Percentiles rank a stretch among this genome's conserved stretches.
These are phyloP conservation scores for Protophormia terraenovae DNA, from an alignment of 2,888 invertebrate genomes.

Conservation along the genomic window DNA sequence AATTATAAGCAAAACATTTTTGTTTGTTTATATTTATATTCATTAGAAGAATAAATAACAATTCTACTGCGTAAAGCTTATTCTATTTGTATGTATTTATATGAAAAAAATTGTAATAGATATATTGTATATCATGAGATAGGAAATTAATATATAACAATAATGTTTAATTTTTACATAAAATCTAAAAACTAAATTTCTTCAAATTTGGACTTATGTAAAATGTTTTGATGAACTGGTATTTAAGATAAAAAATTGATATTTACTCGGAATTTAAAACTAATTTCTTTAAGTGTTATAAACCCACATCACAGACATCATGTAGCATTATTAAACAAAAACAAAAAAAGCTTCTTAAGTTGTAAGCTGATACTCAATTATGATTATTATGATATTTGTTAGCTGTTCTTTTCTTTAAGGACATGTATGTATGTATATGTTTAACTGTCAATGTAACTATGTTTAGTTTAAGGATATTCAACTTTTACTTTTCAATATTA, in stretches of 20 bases:
- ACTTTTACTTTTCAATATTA: conserved; percentile 52
- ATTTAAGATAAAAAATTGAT: too few species aligned
- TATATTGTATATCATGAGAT: not conserved
- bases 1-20: not conserved
- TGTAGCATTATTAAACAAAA: not conserved
- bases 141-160: not conserved
- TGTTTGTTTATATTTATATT: too few species aligned
- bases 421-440: not conserved
- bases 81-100: not conserved
- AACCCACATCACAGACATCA: not conserved
- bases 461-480: conserved; percentile 29
- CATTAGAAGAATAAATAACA: not conserved
- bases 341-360: not conserved
- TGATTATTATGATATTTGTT: not conserved
- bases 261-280: not conserved
- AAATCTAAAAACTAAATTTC: too few species aligned
- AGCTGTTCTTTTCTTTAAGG: not conserved
- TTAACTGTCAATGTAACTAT: too few species aligned
- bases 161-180: too few species aligned
- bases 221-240: too few species aligned
- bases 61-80: not conserved
- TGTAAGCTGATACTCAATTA: conserved; percentile 39
- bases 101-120: not conserved
- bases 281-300: not conserved
- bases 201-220: too few species aligned